phyloP scores from a whole-genome alignment of 2,113 vertebrate genomes.

The Psittacus erithacus region DNA sequence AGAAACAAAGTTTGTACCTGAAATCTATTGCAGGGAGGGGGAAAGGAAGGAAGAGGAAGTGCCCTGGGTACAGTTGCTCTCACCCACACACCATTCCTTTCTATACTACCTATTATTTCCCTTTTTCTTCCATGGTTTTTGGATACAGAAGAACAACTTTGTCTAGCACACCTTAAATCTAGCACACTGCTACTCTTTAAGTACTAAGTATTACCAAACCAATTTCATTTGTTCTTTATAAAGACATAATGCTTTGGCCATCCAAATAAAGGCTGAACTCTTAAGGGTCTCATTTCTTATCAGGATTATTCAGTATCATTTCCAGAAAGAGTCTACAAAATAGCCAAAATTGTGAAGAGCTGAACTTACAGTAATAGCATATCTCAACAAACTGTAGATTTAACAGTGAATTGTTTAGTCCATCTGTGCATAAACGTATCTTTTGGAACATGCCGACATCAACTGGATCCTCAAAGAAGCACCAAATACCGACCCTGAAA shows the following conservation, averaged over 20 bases:
- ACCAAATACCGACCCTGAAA: neutral
- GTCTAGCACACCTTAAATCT: neutral
- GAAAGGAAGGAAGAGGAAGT: neutral
- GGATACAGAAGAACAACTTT: neutral
- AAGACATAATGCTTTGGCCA: neutral
- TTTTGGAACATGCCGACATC: neutral
- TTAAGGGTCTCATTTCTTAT: neutral
- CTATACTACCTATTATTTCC: neutral
- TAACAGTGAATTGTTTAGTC: neutral
- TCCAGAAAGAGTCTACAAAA: neutral
- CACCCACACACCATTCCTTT: neutral
- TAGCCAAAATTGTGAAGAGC: neutral
- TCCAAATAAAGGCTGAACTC: neutral
- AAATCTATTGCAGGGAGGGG: neutral
- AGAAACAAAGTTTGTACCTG: neutral
- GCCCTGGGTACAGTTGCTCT: neutral
- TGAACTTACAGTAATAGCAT: neutral
- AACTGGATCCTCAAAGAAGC: neutral
- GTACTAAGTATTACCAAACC: neutral
- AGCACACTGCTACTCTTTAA: neutral
- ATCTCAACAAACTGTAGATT: neutral
- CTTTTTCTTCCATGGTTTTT: neutral
- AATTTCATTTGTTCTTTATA: neutral
- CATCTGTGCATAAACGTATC: rapidly evolving
- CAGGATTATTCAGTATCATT: neutral